Percentiles rank a stretch among this genome's conserved stretches.
phyloP scores from a whole-genome alignment of 2,888 invertebrate genomes.

The Thereva unica region DNA sequence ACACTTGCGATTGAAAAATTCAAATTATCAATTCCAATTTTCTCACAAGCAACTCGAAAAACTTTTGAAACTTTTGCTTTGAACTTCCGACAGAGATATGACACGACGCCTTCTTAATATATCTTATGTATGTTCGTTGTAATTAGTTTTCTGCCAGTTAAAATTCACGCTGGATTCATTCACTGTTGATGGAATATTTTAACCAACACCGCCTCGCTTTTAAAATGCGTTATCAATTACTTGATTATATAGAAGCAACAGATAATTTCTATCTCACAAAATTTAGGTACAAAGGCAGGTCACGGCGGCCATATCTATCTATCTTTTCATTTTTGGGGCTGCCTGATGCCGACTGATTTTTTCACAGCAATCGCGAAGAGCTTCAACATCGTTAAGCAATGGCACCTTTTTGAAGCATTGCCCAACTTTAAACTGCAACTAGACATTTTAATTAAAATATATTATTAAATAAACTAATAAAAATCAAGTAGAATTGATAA shows the following conservation, averaged over 20 bases:
- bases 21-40: background rate
- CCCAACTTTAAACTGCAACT: too few species aligned
- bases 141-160: too few species aligned
- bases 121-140: too few species aligned
- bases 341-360: background rate
- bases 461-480: too few species aligned
- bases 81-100: conserved; percentile 38
- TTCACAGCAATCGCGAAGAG: too few species aligned
- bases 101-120: conserved; percentile 38
- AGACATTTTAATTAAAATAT: too few species aligned
- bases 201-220: background rate
- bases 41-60: conserved; percentile 14
- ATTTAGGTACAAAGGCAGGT: conserved; percentile 39
- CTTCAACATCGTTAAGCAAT: too few species aligned
- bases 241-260: conserved; percentile 39
- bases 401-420: too few species aligned
- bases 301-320: conserved; percentile 36
- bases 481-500: too few species aligned
- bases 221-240: conserved; percentile 15
- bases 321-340: conserved; percentile 15
- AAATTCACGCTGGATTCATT: too few species aligned
- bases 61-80: conserved; percentile 23
- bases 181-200: background rate
- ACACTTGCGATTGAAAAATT: conserved; percentile 11
- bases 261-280: conserved; percentile 38